Conservation (phyloP, 1,140 invertebrate genomes). For the Drosophila dunni region DNA sequence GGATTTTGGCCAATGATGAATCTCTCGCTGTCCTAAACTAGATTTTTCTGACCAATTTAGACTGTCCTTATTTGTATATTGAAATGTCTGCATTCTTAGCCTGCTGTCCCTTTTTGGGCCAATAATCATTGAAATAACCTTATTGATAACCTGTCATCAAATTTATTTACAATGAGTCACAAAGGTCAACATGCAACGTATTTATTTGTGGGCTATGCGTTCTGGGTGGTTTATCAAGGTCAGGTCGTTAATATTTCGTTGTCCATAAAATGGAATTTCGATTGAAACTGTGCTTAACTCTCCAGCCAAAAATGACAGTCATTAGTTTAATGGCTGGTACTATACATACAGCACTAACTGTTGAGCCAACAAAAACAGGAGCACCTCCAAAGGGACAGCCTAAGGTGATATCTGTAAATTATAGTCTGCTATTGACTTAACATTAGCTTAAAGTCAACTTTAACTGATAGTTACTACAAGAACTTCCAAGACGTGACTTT, state of each 20-base stretch:
- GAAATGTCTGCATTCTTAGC: slow-evolving; percentile 4
- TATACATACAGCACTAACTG: neutral
- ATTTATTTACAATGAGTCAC: slow-evolving; percentile 27
- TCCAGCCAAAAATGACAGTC: slow-evolving; percentile 15
- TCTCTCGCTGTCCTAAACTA: slow-evolving; percentile 1
- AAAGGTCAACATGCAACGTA: slow-evolving; percentile 32
- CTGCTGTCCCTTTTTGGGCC: neutral
- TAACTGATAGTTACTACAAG: neutral
- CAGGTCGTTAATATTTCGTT: slow-evolving; percentile 20
- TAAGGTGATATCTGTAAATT: slow-evolving; percentile 15
- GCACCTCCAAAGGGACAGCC: slow-evolving; percentile 14
- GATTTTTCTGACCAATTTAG: slow-evolving; percentile 8
- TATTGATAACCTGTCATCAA: slow-evolving; percentile 17
- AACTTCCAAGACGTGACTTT: slow-evolving; percentile 43
- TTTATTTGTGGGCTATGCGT: neutral
- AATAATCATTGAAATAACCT: slow-evolving; percentile 17
- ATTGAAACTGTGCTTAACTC: slow-evolving; percentile 11
- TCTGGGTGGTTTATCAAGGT: slow-evolving; percentile 22
- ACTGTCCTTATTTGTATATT: slow-evolving; percentile 7
- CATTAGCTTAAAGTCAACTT: neutral
- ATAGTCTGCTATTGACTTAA: slow-evolving; percentile 8
- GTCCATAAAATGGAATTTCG: slow-evolving; percentile 8
- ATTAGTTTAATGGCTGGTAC: slow-evolving; percentile 13
- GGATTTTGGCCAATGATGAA: neutral
- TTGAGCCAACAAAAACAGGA: neutral